Conservation (phyloP, 2,113 vertebrate species). For the Leptobrachium leishanense region DNA sequence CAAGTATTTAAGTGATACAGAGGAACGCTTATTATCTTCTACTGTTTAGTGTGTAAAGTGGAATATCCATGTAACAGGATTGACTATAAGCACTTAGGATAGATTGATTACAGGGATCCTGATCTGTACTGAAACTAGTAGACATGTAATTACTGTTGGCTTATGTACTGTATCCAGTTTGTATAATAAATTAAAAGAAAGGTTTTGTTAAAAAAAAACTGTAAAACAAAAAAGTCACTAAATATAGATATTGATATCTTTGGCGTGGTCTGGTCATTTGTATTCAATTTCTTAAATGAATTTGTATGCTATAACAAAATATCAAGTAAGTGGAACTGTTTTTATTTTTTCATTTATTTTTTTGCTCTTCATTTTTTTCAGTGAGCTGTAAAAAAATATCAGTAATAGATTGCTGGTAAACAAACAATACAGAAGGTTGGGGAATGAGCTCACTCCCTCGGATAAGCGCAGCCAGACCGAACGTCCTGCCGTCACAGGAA, state of each 20-base stretch:
- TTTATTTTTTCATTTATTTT: too few species aligned
- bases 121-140: conserved; percentile 58
- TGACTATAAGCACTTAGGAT: conserved; percentile 63
- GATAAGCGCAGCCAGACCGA: too few species aligned
- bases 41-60: conserved; percentile 31
- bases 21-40: conserved; percentile 9
- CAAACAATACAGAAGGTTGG: too few species aligned
- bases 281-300: background rate
- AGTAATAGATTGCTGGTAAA: too few species aligned
- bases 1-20: conserved; percentile 11
- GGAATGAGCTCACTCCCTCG: too few species aligned
- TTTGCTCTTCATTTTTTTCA: too few species aligned
- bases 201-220: conserved; percentile 72
- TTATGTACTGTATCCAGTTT: conserved; percentile 68
- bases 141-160: conserved; percentile 58
- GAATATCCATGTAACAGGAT: conserved; percentile 60
- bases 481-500: too few species aligned
- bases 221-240: conserved; percentile 61
- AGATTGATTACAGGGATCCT: conserved; percentile 56
- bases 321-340: too few species aligned
- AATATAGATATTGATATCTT: conserved; percentile 72
- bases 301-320: too few species aligned
- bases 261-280: conserved; percentile 53
- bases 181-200: conserved; percentile 66
- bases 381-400: too few species aligned